These are phyloP conservation scores for Parauchenoglanis ngamensis DNA, from an alignment of 2,797 vertebrate species.

Conservation along the genomic window DNA sequence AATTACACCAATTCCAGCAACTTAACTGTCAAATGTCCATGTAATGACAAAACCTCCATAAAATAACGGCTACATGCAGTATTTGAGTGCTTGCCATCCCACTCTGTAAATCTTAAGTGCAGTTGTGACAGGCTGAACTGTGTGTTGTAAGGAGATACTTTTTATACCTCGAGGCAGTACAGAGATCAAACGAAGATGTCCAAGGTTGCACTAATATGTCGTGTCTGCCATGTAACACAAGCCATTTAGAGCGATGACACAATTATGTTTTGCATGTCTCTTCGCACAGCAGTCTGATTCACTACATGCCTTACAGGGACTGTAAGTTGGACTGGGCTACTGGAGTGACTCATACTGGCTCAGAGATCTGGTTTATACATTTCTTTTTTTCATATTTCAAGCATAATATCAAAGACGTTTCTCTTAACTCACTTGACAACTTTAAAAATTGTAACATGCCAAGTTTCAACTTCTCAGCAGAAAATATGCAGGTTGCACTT, in stretches of 20 bases:
- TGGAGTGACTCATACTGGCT: conserved; percentile 40
- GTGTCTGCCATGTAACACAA: conserved; percentile 64
- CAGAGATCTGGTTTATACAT: neutral
- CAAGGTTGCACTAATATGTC: conserved; percentile 56
- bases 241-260: conserved; percentile 55
- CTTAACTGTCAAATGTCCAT: neutral
- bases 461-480: neutral
- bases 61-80: conserved; percentile 31
- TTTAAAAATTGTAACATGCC: neutral
- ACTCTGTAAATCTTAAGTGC: conserved; percentile 36
- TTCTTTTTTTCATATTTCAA: neutral
- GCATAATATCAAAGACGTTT: neutral
- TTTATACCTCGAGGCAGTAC: conserved; percentile 50
- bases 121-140: conserved; percentile 45
- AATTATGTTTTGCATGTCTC: conserved; percentile 55
- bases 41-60: conserved; percentile 22
- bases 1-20: neutral
- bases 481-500: neutral
- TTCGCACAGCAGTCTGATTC: conserved; percentile 32
- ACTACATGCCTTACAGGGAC: conserved; percentile 36
- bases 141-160: conserved; percentile 39
- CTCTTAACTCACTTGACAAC: neutral
- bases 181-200: conserved; percentile 51
- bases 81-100: conserved; percentile 38
- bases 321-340: conserved; percentile 17